Base-by-base conservation (phyloP, 2,113 vertebrate species). In the Bambusicola thoracicus region DNA sequence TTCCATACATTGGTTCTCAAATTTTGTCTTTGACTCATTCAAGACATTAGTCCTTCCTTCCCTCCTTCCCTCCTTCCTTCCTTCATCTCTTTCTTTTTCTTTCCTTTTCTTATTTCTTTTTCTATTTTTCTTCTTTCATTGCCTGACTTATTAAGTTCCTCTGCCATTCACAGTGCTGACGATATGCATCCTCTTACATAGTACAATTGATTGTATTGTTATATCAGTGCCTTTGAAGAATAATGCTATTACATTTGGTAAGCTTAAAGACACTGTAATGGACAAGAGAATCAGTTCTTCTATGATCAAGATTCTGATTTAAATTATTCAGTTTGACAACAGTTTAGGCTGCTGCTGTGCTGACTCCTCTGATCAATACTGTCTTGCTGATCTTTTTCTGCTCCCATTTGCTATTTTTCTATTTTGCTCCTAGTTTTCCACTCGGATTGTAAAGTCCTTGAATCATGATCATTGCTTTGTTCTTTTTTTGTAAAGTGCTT, bases 291-390 rank as follows among this genome's bases (percentile, higher is more conserved):
- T 87, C 44, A 43, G 32, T 18, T 85, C 62, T 53, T 70, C 63
- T 63, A 41, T 77, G 53, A 89, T 93, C 63, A 74, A 55, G 73
- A 87, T 80, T 85, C 76, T 92, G 81, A 87, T 92, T 93, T 95
- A 92, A 95, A 96, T 95, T 92, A 93, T 92, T 95, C 89, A 92
- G 78, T 94, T 89, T 92, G 84, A 95, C 89, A 95, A 94, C 81
- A 91, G 91, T 93, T 94, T 91, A 96, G 78, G 38, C 74, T 93
- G 68, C 91, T 92, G 70, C 75, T 88, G 85, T 74, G 79, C 90
- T 67, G 82, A 89, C 55, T 90, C 59, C 67, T 92, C 92, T 85
- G 87, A 94, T 96, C 95, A 79, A 96, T 96, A 96, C 36, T 1
- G 5, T 93, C 88, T 94, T 2, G 0, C 85, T 90, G 65, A 56